Conservation (phyloP, 2,888 invertebrate species). For the Thymelicus acteon region DNA sequence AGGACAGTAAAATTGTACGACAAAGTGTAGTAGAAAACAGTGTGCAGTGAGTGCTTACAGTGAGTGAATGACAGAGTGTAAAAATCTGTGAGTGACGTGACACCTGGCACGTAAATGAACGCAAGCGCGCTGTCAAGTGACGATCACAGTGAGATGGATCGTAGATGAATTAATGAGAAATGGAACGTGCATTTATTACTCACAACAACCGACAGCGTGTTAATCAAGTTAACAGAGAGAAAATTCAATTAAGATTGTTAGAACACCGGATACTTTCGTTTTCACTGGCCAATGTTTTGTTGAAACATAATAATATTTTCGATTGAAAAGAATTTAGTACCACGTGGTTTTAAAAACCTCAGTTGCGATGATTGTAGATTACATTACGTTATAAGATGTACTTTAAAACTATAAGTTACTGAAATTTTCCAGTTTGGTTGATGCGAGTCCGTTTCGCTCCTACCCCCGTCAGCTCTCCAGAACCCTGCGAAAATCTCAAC, state of each 20-base stretch:
- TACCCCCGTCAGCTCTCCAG: constrained; percentile 64
- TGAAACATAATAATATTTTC: neutral
- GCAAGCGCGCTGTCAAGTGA: constrained; percentile 19
- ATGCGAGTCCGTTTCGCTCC: constrained; percentile 76
- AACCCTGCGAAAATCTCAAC: constrained; percentile 46
- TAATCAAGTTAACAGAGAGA: constrained; percentile 27
- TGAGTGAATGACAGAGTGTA: too few relatives aligned
- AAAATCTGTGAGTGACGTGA: neutral
- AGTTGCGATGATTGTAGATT: neutral
- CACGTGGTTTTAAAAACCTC: neutral
- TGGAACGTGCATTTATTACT: constrained; percentile 27
- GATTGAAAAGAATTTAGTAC: too few relatives aligned
- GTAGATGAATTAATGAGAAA: constrained; percentile 27
- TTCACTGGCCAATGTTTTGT: constrained; percentile 19
- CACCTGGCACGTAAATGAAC: neutral
- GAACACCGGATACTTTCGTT: constrained; percentile 18
- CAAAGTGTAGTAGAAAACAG: too few relatives aligned
- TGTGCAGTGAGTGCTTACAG: too few relatives aligned
- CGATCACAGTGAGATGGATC: constrained; percentile 24
- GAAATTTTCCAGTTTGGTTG: constrained; percentile 38
- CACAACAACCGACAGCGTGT: constrained; percentile 15
- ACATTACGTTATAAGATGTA: too few relatives aligned
- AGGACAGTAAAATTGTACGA: too few relatives aligned
- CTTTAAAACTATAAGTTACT: too few relatives aligned
- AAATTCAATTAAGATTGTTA: constrained; percentile 32